phyloP scores from a whole-genome alignment of 2,113 vertebrate species.

The Cavia porcellus region DNA sequence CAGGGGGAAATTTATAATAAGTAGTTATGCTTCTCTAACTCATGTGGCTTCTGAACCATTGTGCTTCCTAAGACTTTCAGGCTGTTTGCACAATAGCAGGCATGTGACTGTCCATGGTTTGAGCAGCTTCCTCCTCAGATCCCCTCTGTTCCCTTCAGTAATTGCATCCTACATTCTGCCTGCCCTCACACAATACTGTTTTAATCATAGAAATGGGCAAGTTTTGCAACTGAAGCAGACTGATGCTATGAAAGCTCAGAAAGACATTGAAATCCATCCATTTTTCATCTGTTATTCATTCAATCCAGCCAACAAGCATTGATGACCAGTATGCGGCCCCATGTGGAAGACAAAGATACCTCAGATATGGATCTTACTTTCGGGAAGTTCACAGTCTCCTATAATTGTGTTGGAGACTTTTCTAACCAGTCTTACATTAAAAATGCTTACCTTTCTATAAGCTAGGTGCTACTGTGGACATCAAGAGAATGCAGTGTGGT shows the following conservation, averaged over 20 bases:
- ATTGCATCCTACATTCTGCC: not conserved
- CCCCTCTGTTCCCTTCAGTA: not conserved
- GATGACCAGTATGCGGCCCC: not conserved
- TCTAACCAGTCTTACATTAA: not conserved
- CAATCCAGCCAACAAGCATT: not conserved
- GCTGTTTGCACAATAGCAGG: not conserved
- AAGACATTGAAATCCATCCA: not conserved
- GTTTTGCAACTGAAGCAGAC: not conserved
- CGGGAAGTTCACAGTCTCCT: not conserved
- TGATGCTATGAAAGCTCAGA: not conserved
- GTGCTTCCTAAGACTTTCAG: not conserved
- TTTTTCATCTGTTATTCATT: not conserved
- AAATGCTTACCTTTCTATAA: not conserved
- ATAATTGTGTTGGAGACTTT: not conserved
- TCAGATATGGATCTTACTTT: not conserved
- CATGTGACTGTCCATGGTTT: not conserved
- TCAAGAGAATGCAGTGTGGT: not conserved
- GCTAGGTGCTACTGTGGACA: not conserved
- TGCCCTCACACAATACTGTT: not conserved
- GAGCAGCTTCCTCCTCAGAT: not conserved
- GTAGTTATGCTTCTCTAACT: not conserved
- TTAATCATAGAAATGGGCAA: not conserved
- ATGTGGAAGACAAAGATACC: not conserved
- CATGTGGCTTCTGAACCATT: not conserved
- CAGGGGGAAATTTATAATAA: not conserved